phyloP scores from a whole-genome alignment of 1,140 invertebrate genomes.

The Calephelis virginiensis region DNA sequence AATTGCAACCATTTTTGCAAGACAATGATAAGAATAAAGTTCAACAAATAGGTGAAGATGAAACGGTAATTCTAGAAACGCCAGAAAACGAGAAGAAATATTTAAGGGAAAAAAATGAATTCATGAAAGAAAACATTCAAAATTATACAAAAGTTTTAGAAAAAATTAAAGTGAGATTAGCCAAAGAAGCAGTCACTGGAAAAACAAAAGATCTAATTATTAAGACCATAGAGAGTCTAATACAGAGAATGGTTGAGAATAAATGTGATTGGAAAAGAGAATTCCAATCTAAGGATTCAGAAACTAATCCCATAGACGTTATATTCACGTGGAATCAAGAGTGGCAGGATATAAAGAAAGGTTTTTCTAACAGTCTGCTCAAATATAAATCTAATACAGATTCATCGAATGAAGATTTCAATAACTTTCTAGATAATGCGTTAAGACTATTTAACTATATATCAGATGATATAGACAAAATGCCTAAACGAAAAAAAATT shows the following conservation, averaged over 20 bases:
- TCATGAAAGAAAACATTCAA: conserved; percentile 36
- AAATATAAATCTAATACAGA: conserved; percentile 21
- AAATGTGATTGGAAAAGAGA: conserved; percentile 45
- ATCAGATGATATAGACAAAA: conserved; percentile 7
- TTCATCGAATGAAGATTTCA: conserved; percentile 10
- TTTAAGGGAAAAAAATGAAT: conserved; percentile 23
- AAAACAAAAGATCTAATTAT: conserved; percentile 44
- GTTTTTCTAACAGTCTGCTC: conserved; percentile 26
- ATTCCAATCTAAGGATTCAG: conserved; percentile 16
- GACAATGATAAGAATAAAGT: conserved; percentile 33
- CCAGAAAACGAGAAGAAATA: conserved; percentile 23
- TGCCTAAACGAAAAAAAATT: not conserved
- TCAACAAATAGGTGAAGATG: conserved; percentile 37
- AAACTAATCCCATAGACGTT: not conserved
- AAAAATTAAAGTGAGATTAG: conserved; percentile 43
- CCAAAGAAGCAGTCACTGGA: conserved; percentile 42
- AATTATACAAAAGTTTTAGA: conserved; percentile 46
- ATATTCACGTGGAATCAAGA: conserved; percentile 26
- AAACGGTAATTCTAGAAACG: conserved; percentile 54
- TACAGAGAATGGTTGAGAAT: conserved; percentile 39
- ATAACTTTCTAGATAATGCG: conserved; percentile 28
- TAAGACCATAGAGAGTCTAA: conserved; percentile 48
- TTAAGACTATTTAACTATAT: conserved; percentile 16
- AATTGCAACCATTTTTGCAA: conserved; percentile 45
- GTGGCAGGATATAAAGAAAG: conserved; percentile 26